These are phyloP conservation scores for Cliona cf. orientalis DNA, from an alignment of 37 sponge, comb jelly and placozoan genomes.

Conservation along the genomic window DNA sequence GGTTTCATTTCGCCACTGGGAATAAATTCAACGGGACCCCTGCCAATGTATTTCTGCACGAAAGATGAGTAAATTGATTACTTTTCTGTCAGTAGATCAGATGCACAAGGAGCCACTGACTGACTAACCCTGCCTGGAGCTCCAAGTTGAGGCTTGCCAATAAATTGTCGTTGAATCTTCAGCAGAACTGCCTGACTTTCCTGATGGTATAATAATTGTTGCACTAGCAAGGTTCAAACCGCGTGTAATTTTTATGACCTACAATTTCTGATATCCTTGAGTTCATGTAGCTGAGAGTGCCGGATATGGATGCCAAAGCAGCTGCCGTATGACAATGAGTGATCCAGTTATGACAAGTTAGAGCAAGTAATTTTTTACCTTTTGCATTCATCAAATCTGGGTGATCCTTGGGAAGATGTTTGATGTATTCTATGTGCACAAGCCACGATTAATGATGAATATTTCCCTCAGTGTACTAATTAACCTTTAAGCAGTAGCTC, in stretches of 20 bases:
- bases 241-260: background rate
- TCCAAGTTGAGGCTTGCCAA: slow-evolving; percentile 43
- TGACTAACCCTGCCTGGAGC: slow-evolving; percentile 62
- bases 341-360: too few relatives aligned
- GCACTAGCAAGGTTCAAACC: too few relatives aligned
- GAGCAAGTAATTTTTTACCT: too few relatives aligned
- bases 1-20: slow-evolving; percentile 36
- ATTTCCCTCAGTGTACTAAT: background rate
- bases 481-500: slow-evolving; percentile 65
- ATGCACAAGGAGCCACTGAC: too few relatives aligned
- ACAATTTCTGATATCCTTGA: slow-evolving; percentile 76
- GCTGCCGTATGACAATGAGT: too few relatives aligned
- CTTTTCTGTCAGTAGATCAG: too few relatives aligned
- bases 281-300: slow-evolving; percentile 73
- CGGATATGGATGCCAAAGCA: slow-evolving; percentile 65
- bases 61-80: background rate
- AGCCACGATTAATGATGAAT: background rate
- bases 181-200: slow-evolving; percentile 65
- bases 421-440: slow-evolving; percentile 45
- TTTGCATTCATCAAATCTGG: slow-evolving; percentile 47
- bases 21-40: slow-evolving; percentile 60
- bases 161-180: slow-evolving; percentile 42
- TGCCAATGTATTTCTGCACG: slow-evolving; percentile 52
- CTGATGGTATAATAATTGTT: too few relatives aligned
- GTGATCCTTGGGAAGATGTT: slow-evolving; percentile 55